Evolutionary conservation across 2,888 invertebrate species (phyloP).

Genomic region (Crocallis elinguaria): DNA sequence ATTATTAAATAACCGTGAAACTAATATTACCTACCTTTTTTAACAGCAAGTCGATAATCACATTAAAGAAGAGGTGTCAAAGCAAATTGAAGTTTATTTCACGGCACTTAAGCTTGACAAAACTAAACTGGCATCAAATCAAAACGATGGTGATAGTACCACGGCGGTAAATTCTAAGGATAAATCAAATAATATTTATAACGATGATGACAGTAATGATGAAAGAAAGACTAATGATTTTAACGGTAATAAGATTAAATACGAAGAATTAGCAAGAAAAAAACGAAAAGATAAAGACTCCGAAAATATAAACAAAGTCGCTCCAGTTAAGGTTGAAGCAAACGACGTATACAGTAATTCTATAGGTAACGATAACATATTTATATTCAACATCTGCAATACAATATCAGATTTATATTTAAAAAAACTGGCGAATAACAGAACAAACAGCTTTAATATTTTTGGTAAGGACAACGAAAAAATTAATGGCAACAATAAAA

Average conservation of each 20-base stretch:
- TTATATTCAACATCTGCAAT: too few relatives aligned
- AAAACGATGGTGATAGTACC: neutral
- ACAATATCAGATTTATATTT: conserved; percentile 46
- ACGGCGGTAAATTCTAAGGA: conserved; percentile 1
- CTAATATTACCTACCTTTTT: neutral
- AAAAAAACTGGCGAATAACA: conserved; percentile 36
- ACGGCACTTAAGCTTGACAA: conserved; percentile 1
- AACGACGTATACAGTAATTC: conserved; percentile 55
- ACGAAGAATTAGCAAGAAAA: conserved; percentile 9
- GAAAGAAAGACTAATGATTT: neutral
- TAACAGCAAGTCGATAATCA: conserved; percentile 46
- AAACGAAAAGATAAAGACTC: conserved; percentile 24
- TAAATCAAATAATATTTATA: conserved; percentile 1
- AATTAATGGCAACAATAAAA: conserved; percentile 1
- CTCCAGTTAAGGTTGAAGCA: conserved; percentile 40
- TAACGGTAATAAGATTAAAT: conserved; percentile 1
- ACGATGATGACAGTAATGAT: neutral
- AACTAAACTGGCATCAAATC: neutral
- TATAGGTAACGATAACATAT: conserved; percentile 59
- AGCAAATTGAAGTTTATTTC: conserved; percentile 36
- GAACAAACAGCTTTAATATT: conserved; percentile 31
- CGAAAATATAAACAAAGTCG: conserved; percentile 18
- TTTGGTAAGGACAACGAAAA: conserved; percentile 24
- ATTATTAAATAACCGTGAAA: neutral
- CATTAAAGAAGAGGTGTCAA: conserved; percentile 47